Percentiles rank a stretch among this genome's conserved stretches.
These are phyloP conservation scores for Rotaria socialis DNA, from an alignment of 2,888 invertebrate genomes.

Conservation along the genomic window DNA sequence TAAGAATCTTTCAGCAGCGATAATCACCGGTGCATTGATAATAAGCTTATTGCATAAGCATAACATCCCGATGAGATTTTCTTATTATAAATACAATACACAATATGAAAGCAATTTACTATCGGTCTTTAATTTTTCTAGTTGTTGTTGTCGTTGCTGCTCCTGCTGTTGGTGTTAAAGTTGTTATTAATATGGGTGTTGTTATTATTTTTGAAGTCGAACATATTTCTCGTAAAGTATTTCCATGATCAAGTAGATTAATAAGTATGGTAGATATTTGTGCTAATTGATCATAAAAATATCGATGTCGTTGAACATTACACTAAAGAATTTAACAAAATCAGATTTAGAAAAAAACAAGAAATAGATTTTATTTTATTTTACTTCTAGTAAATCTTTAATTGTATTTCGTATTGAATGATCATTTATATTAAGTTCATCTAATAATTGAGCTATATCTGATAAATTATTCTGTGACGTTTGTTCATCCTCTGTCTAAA, in stretches of 20 bases:
- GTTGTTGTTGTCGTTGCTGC: not conserved
- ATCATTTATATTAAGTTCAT: constrained; percentile 10
- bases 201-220: not conserved
- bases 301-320: constrained; percentile 28
- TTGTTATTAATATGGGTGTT: not conserved
- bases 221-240: not conserved
- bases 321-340: not conserved
- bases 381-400: constrained; percentile 31
- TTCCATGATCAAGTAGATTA: constrained; percentile 6
- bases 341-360: not conserved
- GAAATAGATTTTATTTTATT: no score
- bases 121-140: not conserved
- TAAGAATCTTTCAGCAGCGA: no score
- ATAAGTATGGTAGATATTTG: not conserved
- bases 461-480: not conserved
- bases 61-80: constrained; percentile 13
- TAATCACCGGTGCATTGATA: not conserved
- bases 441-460: not conserved
- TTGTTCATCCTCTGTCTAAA: constrained; percentile 32
- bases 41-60: constrained; percentile 27
- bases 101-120: not conserved
- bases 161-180: not conserved
- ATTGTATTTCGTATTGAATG: not conserved
- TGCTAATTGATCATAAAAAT: not conserved
- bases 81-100: not conserved